A percentile compares a stretch with the other conserved stretches of the same genome.
Evolutionary conservation across 1,140 invertebrate genomes (phyloP).

Genomic region (Phymorhynchus buccinoides): DNA sequence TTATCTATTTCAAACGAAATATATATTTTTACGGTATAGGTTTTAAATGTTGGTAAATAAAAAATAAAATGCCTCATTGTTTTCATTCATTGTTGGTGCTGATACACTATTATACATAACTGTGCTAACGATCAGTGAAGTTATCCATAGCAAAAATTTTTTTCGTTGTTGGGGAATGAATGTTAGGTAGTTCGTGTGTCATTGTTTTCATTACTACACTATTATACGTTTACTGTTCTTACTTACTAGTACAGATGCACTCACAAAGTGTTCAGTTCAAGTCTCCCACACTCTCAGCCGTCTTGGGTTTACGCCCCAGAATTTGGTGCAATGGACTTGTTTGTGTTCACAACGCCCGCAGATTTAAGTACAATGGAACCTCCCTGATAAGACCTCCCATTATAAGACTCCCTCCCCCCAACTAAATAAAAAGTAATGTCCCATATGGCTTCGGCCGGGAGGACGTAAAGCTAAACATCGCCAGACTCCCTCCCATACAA

Average conservation of each 20-base stretch:
- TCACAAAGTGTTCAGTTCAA: background rate
- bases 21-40: background rate
- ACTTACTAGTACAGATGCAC: background rate
- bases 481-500: no score
- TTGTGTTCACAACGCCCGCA: no score
- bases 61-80: background rate
- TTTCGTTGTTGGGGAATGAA: background rate
- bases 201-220: no score
- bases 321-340: constrained; percentile 1
- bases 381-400: no score
- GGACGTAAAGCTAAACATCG: no score
- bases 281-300: no score
- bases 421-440: no score
- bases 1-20: background rate
- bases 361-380: no score
- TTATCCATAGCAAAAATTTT: background rate
- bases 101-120: background rate
- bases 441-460: no score
- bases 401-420: no score
- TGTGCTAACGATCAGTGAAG: background rate
- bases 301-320: no score
- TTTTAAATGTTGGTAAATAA: background rate
- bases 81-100: background rate
- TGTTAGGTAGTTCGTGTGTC: background rate
- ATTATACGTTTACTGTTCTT: no score